Evolutionary conservation across 2,888 invertebrate species (phyloP), one percentile per base, ranked within the genome.

Genomic region (Hololepta plana): DNA sequence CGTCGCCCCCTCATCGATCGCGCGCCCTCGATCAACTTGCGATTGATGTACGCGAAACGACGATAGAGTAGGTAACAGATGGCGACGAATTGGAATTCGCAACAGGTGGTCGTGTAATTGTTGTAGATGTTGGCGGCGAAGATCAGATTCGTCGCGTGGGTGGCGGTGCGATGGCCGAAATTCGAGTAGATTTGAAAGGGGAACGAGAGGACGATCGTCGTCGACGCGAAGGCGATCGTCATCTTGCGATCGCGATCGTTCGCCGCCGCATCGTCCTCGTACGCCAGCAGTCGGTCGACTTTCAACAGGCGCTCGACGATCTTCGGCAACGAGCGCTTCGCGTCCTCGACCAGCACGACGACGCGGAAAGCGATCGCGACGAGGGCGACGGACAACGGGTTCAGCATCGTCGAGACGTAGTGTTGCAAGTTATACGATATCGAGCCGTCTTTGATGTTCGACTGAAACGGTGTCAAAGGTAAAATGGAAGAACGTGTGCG

Each of bases 151-250:
- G n/a, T n/a, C n/a, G n/a, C n/a, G n/a, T n/a, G n/a, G n/a, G n/a
- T n/a, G n/a, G n/a, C n/a, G n/a, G n/a, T n/a, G n/a, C n/a, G n/a
- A n/a, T n/a, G n/a, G n/a, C n/a, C n/a, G n/a, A n/a, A n/a, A n/a
- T 69, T 72, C 0, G 73, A 63, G 43, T 84, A 82, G 74, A 75
- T 80, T 45, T 74, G 68, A 55, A 81, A 84, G 60, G 82, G 82
- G 12, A 74, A 57, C 0, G 82, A 82, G 51, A 84, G 82, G 3
- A 82, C 62, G 80, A 82, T 80, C 1, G 81, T 76, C 0, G 80
- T 80, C n/a, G n/a, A n/a, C 0, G 77, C 66, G 0, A 76, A 67
- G 45, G 81, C 81, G 1, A 79, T 80, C 67, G 82, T 81, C 10
- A 79, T 72, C 19, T 74, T 70, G 40, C 20, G 67, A 64, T 51